Conservation (phyloP, 2,888 invertebrate genomes). For the Drepana falcataria region DNA sequence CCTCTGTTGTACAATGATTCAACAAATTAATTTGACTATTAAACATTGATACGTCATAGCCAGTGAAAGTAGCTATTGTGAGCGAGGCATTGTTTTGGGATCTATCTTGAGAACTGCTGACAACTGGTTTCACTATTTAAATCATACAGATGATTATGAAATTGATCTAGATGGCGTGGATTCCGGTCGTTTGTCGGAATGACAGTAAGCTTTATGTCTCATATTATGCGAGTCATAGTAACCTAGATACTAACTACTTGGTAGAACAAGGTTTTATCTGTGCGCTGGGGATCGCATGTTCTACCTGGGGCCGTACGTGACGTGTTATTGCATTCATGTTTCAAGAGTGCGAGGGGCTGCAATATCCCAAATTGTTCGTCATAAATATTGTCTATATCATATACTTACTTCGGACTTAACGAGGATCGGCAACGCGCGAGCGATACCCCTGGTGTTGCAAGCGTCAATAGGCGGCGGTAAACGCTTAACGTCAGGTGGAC, state of each 20-base stretch:
- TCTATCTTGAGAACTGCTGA: constrained; percentile 17
- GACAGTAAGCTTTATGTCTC: background rate
- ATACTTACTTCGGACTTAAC: too few relatives aligned
- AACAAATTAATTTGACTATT: constrained; percentile 17
- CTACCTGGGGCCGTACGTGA: too few relatives aligned
- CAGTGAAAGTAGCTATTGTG: constrained; percentile 44
- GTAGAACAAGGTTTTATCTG: too few relatives aligned
- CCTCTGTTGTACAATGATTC: constrained; percentile 1
- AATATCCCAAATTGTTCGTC: too few relatives aligned
- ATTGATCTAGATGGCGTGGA: constrained; percentile 13
- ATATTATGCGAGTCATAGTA: background rate
- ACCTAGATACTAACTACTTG: background rate
- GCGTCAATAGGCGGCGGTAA: too few relatives aligned
- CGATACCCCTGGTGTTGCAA: too few relatives aligned
- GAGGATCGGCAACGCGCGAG: too few relatives aligned
- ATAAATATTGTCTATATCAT: too few relatives aligned
- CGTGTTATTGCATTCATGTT: too few relatives aligned
- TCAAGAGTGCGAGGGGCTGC: too few relatives aligned
- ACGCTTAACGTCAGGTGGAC: too few relatives aligned
- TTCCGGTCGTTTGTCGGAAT: constrained; percentile 1
- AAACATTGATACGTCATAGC: constrained; percentile 6
- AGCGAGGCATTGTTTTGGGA: constrained; percentile 34
- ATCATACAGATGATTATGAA: constrained; percentile 21
- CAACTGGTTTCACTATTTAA: constrained; percentile 40
- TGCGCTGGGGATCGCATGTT: too few relatives aligned